phyloP scores from a whole-genome alignment of 1,140 invertebrate genomes.

The Hestina assimilis region DNA sequence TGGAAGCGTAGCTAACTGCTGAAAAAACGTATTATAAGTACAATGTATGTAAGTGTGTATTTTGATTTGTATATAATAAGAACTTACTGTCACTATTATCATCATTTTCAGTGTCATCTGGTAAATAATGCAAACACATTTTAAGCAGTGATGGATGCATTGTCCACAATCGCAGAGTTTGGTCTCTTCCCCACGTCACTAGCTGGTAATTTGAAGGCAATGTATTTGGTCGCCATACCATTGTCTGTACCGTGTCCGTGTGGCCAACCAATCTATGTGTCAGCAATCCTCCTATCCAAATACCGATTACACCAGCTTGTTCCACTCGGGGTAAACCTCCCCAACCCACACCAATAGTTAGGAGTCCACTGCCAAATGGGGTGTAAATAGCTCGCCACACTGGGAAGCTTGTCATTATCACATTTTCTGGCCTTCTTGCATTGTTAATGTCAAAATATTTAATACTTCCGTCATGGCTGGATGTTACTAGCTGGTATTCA shows the following conservation, averaged over 20 bases:
- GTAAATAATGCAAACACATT: slow-evolving; percentile 80
- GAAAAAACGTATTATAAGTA: slow-evolving; percentile 26
- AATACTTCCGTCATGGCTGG: slow-evolving; percentile 95
- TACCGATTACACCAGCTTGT: slow-evolving; percentile 73
- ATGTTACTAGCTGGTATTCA: slow-evolving; percentile 93
- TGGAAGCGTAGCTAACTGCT: slow-evolving; percentile 70
- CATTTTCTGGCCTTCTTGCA: slow-evolving; percentile 88
- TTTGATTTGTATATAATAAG: not conserved
- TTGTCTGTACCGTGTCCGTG: slow-evolving; percentile 95
- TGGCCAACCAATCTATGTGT: slow-evolving; percentile 89
- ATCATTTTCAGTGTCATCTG: slow-evolving; percentile 72
- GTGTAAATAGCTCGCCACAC: slow-evolving; percentile 96
- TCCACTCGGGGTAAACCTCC: slow-evolving; percentile 73
- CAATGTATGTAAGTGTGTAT: not conserved
- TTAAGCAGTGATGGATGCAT: slow-evolving; percentile 91
- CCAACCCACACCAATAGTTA: slow-evolving; percentile 86
- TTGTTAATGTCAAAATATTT: slow-evolving; percentile 96
- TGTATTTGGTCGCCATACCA: slow-evolving; percentile 91
- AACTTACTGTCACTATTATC: slow-evolving; percentile 71
- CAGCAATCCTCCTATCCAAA: slow-evolving; percentile 69
- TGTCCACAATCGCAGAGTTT: slow-evolving; percentile 93
- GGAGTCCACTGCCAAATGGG: slow-evolving; percentile 94
- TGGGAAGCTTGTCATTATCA: slow-evolving; percentile 90
- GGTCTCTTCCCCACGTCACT: slow-evolving; percentile 97
- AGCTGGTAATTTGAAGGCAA: slow-evolving; percentile 87